Base-by-base conservation (phyloP, 2,888 invertebrate species). In the Eupithecia subfuscata region DNA sequence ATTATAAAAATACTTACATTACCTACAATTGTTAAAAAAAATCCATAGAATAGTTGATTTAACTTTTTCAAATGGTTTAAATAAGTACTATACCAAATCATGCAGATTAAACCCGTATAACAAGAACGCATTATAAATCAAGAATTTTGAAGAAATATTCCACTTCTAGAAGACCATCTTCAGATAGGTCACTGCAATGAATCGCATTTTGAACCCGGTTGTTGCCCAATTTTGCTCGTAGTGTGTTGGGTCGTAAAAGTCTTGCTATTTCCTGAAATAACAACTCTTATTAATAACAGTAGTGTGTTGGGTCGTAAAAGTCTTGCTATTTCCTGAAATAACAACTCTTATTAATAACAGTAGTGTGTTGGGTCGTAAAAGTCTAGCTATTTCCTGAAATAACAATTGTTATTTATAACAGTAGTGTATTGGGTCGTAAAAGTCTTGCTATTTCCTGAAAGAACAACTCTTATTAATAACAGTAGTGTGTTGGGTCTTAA, bases 181-280 rank as follows among this genome's bases (percentile, higher is more conserved):
- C 98, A 0, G 97, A 96, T 75, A 99, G 95, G 95, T 99, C 99
- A 34, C 99, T 99, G 88, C 99, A 99, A 89, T 99, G 99, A 11
- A 99, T 95, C 7, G 98, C 98, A 92, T 99, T 99, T 86, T 97
- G 96, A 34, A 98, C 96, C 92, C 97, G 98, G 64, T 96, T 97
- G 64, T 95, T 96, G 0, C 99, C 99, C 91, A 97, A 98, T 85
- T 96, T 96, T 1, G 98, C 98, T 83, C 99, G 95, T 64, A 99
- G 89, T 0, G 98, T 97, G 81, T 97, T 95, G 0, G 99, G 98
- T 22, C 98, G 95, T 72, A 99, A 93, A 81, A 98, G 96, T 82
- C 97, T 96, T 0, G 98, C 98, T 76, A 98, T 97, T 88, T 98
- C 98, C 98, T 98, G 87, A n/a, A 88, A 88, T 72, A 60, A 79